Percentiles rank a stretch among this genome's conserved stretches.
These are phyloP conservation scores for Chrysolophus pictus DNA, from an alignment of 2,797 vertebrate genomes.

Conservation along the genomic window DNA sequence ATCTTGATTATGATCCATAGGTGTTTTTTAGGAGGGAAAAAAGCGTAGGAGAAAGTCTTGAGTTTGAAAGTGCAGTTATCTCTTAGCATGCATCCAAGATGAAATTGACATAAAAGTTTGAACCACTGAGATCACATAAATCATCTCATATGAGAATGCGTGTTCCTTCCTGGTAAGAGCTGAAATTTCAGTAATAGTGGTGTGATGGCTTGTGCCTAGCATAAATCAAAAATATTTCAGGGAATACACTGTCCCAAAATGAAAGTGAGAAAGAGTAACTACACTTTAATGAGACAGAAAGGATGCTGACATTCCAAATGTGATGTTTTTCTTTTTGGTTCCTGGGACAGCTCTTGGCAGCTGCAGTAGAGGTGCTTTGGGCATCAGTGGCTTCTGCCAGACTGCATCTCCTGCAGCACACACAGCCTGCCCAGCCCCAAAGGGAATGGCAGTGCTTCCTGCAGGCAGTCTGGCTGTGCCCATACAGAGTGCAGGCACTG, in stretches of 20 bases:
- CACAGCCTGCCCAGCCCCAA: neutral
- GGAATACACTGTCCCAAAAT: neutral
- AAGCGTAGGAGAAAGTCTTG: neutral
- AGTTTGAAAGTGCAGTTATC: neutral
- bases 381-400: constrained; percentile 13
- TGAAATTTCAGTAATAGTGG: neutral
- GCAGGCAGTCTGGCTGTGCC: neutral
- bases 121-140: neutral
- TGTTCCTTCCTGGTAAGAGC: neutral
- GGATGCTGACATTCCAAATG: neutral
- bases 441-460: neutral
- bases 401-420: accelerated
- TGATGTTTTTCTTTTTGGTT: neutral
- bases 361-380: neutral
- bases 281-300: neutral
- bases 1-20: neutral
- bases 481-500: neutral
- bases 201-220: neutral
- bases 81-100: neutral
- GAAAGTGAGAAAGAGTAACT: neutral
- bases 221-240: neutral
- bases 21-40: accelerated
- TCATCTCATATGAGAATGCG: neutral
- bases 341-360: neutral
- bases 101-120: neutral